Conservation (phyloP, 1,140 invertebrate genomes). For the Gonioctena quinquepunctata region DNA sequence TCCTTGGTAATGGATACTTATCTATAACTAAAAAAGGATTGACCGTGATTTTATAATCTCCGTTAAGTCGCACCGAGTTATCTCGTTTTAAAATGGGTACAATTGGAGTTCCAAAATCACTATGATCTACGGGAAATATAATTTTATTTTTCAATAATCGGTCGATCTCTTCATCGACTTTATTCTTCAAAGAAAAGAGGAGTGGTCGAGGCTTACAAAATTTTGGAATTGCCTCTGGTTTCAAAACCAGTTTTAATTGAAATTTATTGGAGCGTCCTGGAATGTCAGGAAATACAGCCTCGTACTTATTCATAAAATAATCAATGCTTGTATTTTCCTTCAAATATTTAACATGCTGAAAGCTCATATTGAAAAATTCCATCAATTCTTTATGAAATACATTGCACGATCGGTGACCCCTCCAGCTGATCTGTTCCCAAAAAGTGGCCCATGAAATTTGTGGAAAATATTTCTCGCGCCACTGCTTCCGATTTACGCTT, state of each 20-base stretch:
- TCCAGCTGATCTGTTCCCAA: too few species aligned
- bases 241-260: neutral
- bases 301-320: neutral
- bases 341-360: neutral
- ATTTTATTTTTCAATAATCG: neutral
- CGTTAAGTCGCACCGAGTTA: constrained; percentile 42
- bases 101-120: constrained; percentile 47
- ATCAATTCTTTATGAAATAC: too few species aligned
- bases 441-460: too few species aligned
- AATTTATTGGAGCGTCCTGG: neutral
- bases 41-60: constrained; percentile 38
- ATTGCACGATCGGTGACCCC: too few species aligned
- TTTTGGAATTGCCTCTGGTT: neutral
- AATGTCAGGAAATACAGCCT: neutral
- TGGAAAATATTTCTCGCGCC: too few species aligned
- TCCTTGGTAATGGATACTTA: constrained; percentile 36
- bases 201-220: neutral
- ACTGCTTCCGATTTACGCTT: neutral
- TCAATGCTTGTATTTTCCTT: neutral
- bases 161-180: neutral
- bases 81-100: constrained; percentile 57
- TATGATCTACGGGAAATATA: constrained; percentile 44
- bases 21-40: constrained; percentile 37
- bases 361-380: neutral
- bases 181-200: neutral